Base-by-base conservation (phyloP, 2,797 vertebrate genomes). In the Acridotheres tristis region DNA sequence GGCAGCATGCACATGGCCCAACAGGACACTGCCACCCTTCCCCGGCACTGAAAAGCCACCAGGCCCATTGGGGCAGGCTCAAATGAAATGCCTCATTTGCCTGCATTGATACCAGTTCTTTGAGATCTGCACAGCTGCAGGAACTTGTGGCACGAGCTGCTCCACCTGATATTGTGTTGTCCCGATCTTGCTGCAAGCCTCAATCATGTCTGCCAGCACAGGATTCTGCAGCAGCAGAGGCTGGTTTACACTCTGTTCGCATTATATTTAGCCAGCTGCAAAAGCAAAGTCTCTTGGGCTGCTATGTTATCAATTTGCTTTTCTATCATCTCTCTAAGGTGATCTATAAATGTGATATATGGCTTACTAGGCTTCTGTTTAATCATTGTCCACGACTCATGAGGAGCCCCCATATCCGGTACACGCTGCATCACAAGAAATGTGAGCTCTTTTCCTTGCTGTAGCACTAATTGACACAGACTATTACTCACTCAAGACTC, bases 21-120 rank as follows among this genome's bases (percentile, higher is more conserved):
- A 20, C 26, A 40, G 30, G 53, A 20, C 30, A 21, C 6, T 7
- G 6, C 26, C 6, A 1, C 25, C 1, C 1, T 61, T 61, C 36
- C 58, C 9, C 1, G 3, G 36, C 18, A 20, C 26, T 40, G 26
- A 40, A 29, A 40, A 40, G 13, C 58, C 2, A 1, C 58, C 26
- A 14, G 23, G 18, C 9, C 3, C 9, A 26, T 20, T 40, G 27
- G 26, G 57, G 23, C 7, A 58, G 23, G 7, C 13, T 36, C 10
- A 26, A 16, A 11, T 58, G 34, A 58, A 58, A 36, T 36, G 57
- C 23, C n/a, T 15, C 23, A 16, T 25, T 17, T 25, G 13, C 16
- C n/a, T 1, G 4, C 23, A 58, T 26, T 2, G 2, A 58, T 17
- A 11, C 3, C 57, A 58, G 23, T 25, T 36, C 34, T 17, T 36